These are phyloP conservation scores for Atractosteus spatula DNA, from an alignment of 2,113 vertebrate species.

Conservation along the genomic window DNA sequence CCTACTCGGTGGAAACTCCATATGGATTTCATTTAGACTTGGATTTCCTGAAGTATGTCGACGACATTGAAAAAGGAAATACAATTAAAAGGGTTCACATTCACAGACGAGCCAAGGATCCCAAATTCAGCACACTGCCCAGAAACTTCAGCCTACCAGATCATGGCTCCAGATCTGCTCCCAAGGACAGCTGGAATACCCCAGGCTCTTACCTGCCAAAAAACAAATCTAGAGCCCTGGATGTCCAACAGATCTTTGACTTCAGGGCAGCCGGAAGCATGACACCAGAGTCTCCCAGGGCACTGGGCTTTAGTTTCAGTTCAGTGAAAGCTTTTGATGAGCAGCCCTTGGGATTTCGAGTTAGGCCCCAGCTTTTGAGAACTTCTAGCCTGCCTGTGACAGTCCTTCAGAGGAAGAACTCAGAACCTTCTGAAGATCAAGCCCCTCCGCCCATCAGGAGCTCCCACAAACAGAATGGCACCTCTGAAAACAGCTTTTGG, in stretches of 20 bases:
- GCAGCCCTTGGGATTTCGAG: conserved; percentile 44
- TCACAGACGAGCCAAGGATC: conserved; percentile 82
- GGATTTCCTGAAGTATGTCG: conserved; percentile 97
- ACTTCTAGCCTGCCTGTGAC: conserved; percentile 89
- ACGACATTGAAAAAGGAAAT: conserved; percentile 97
- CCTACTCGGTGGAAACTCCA: conserved; percentile 94
- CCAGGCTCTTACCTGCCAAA: conserved; percentile 67
- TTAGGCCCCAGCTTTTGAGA: conserved; percentile 83
- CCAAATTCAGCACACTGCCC: conserved; percentile 92
- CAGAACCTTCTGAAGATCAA: conserved; percentile 51
- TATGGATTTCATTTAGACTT: conserved; percentile 96
- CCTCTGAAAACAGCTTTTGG: conserved; percentile 51
- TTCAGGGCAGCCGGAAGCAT: conserved; percentile 44
- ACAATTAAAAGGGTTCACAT: conserved; percentile 92
- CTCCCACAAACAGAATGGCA: conserved; percentile 47
- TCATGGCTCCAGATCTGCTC: conserved; percentile 58
- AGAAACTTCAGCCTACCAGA: conserved; percentile 93
- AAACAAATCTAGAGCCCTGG: conserved; percentile 69
- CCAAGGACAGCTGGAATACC: conserved; percentile 73
- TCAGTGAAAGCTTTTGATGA: conserved; percentile 53
- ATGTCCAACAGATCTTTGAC: conserved; percentile 67
- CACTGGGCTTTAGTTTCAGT: conserved; percentile 47
- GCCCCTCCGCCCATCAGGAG: conserved; percentile 29
- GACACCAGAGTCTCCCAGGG: conserved; percentile 19
- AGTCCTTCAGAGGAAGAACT: conserved; percentile 67